phyloP scores from a whole-genome alignment of 2,888 invertebrate species.

The Melinopterus prodromus region DNA sequence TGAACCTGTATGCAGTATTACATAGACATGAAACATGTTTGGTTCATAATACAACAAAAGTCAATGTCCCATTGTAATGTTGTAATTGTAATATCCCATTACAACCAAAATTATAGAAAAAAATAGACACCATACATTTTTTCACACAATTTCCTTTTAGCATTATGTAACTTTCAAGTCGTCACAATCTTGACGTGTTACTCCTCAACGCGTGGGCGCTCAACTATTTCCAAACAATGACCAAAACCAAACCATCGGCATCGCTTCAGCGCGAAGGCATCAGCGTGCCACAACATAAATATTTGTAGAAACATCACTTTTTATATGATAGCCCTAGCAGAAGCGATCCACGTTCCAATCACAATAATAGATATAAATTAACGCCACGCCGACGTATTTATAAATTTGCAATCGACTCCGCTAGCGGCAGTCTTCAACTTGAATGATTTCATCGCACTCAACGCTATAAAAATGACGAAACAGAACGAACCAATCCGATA shows the following conservation, averaged over 20 bases:
- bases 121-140: too few relatives aligned
- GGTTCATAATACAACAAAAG: too few relatives aligned
- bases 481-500: neutral
- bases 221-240: neutral
- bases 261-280: neutral
- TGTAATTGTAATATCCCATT: too few relatives aligned
- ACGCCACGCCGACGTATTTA: neutral
- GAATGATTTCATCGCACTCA: neutral
- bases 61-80: too few relatives aligned
- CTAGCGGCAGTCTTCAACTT: neutral
- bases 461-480: constrained; percentile 5
- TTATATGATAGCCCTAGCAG: neutral
- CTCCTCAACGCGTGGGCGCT: neutral
- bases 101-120: too few relatives aligned
- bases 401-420: neutral
- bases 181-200: neutral
- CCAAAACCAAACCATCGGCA: neutral
- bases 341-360: neutral
- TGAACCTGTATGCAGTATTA: too few relatives aligned
- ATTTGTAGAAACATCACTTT: neutral
- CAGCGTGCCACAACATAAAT: neutral
- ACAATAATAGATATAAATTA: neutral
- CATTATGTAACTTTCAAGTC: neutral
- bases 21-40: too few relatives aligned
- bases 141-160: too few relatives aligned